Conservation (phyloP, 2,888 invertebrate species). For the Brachylomia viminalis region DNA sequence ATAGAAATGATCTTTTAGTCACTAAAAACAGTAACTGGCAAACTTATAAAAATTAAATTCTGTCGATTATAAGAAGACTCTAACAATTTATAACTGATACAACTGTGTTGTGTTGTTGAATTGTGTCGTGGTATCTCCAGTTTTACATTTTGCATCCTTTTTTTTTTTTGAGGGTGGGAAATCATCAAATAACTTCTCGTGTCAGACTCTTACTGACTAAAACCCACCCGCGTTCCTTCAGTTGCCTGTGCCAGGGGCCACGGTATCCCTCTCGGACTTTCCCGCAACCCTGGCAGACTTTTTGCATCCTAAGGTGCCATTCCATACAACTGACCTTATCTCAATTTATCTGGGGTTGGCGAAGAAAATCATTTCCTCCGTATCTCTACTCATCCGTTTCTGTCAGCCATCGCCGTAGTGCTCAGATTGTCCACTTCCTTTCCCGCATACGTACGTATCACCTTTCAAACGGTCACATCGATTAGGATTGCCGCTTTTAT, state of each 20-base stretch:
- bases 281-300: too few species aligned
- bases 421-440: background rate
- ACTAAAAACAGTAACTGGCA: background rate
- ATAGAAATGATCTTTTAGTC: background rate
- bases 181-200: too few species aligned
- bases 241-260: too few species aligned
- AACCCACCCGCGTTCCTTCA: too few species aligned
- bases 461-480: background rate
- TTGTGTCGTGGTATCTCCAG: background rate
- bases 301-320: background rate
- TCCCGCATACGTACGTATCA: background rate
- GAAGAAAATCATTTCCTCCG: background rate
- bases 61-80: background rate
- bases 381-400: background rate
- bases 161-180: too few species aligned
- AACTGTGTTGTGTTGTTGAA: too few species aligned
- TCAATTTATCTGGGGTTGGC: background rate
- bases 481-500: background rate
- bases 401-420: background rate
- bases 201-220: too few species aligned
- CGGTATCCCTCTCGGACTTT: too few species aligned
- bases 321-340: background rate
- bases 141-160: background rate
- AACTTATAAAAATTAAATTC: background rate
- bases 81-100: background rate